Evolutionary conservation across 2,888 invertebrate species (phyloP), one percentile per base, ranked within the genome.

Genomic region (Tenthredo scrophulariae): DNA sequence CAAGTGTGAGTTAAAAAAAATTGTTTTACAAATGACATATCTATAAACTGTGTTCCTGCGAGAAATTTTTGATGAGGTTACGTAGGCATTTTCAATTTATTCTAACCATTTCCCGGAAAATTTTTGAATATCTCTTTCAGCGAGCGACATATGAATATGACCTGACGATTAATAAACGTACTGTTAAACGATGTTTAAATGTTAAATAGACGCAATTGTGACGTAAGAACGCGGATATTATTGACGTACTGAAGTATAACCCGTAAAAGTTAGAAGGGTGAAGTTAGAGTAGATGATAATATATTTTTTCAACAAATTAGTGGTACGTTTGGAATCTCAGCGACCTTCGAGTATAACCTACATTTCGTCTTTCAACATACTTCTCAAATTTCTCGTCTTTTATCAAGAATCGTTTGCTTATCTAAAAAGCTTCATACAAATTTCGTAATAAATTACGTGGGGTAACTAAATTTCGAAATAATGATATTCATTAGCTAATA

Each of bases 1-100:
- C 15, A 77, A 54, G 18, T 54, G 77, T 77, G n/a, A 77, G 77
- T 77, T 46, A 37, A 33, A 33, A 77, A 22, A 26, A 22, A 77
- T 10, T 74, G 0, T 10, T 22, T 26, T 74, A 43, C 74, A 74
- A 74, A 74, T 10, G 26, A 22, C 43, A 37, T 26, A 74, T 74
- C 22, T 2, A 43, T 40, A 0, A 13, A 26, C 62, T 54, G 37
- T n/a, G 37, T 40, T 37, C n/a, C 29, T 29, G 40, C 5, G 13
- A 33, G 33, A 5, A 26, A 67, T 33, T 33, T 67, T 67, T 67
- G 5, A 67, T 40, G n/a, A 74, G 74, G 74, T 74, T 74, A 74
- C 74, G 43, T 74, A 43, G 43, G 74, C 43, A 22, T 43, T 40
- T 26, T 10, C 22, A 67, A 67, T 67, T 26, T 18, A 67, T 43